Evolutionary conservation across 1,140 invertebrate genomes (phyloP), one percentile per base, ranked within the genome.

Genomic region (Drosophila insularis): DNA sequence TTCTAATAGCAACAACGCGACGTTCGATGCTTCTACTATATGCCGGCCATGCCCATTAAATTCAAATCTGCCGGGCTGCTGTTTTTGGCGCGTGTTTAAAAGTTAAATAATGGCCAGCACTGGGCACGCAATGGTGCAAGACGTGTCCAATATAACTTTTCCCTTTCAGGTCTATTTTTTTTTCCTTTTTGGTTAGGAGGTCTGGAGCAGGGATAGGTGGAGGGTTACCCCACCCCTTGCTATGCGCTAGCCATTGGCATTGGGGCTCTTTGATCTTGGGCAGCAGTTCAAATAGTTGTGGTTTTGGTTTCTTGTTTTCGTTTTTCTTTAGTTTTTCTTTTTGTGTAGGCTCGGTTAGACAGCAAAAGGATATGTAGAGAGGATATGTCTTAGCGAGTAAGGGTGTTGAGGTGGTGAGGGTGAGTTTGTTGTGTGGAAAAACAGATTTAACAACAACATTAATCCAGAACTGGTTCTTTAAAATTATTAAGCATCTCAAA

Each of bases 71-170:
- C 60, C 63, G 58, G 55, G 23, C 56, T 87, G 75, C 78, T 86
- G 65, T 81, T 70, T 69, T 67, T 73, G 84, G 79, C 74, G 84
- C 82, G 82, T 87, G 82, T 82, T 87, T 87, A 87, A 87, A 87
- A 87, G 84, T 87, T 87, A 87, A 87, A 89, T 87, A 87, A 87
- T 89, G 72, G 77, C 71, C 75, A 71, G 71, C 68, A 73, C 72
- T 71, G 79, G 74, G 63, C 82, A 71, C 79, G 80, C 84, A 89
- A 87, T 87, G 82, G 80, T 73, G 76, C 84, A 80, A 80, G 80
- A 89, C 84, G 80, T 89, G 84, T 89, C 80, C 77, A 89, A 89
- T 89, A 89, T 89, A 89, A 89, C 80, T 89, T 89, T 89, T 72
- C 40, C 68, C 77, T 70, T 35, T 55, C 39, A 74, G 43, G 39